Evolutionary conservation across 2,888 invertebrate species (phyloP).

Genomic region (Furcula furcula): DNA sequence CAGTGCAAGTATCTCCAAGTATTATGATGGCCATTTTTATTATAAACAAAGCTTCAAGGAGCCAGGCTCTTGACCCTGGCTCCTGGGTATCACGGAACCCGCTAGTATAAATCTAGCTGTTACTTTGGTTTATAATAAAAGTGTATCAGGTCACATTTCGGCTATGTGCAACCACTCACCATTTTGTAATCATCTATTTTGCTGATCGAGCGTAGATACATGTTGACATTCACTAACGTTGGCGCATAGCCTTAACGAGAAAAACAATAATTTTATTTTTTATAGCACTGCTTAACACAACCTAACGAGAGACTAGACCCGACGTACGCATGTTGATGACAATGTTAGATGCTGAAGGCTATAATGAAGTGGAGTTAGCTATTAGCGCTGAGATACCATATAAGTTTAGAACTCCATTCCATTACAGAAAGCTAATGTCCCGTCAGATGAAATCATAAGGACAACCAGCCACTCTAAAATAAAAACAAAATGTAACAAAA

Average conservation of each 20-base stretch:
- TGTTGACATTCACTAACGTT: slow-evolving; percentile 95
- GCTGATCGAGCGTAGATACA: slow-evolving; percentile 98
- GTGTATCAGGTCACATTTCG: slow-evolving; percentile 39
- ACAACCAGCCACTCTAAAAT: slow-evolving; percentile 59
- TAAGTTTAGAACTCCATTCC: slow-evolving; percentile 52
- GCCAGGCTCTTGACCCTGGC: background rate
- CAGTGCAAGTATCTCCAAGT: slow-evolving; percentile 69
- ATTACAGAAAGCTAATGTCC: slow-evolving; percentile 51
- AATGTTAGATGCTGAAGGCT: slow-evolving; percentile 56
- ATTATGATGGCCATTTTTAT: slow-evolving; percentile 55
- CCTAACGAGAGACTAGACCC: background rate
- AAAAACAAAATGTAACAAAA: slow-evolving; percentile 35
- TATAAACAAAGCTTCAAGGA: slow-evolving; percentile 57
- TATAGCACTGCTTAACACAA: slow-evolving; percentile 33
- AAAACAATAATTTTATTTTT: slow-evolving; percentile 53
- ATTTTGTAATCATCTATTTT: slow-evolving; percentile 99
- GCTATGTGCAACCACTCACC: slow-evolving; percentile 88
- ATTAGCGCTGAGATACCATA: too few relatives aligned
- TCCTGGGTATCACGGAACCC: too few relatives aligned
- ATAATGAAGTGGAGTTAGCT: slow-evolving; percentile 45
- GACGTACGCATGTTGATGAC: slow-evolving; percentile 43
- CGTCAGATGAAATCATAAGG: slow-evolving; percentile 49
- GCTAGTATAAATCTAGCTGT: too few relatives aligned
- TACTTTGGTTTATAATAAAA: slow-evolving; percentile 69
- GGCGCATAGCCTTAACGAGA: slow-evolving; percentile 88